Base-by-base conservation (phyloP, 1,140 invertebrate species). In the Hyposmocoma kahamanoa region DNA sequence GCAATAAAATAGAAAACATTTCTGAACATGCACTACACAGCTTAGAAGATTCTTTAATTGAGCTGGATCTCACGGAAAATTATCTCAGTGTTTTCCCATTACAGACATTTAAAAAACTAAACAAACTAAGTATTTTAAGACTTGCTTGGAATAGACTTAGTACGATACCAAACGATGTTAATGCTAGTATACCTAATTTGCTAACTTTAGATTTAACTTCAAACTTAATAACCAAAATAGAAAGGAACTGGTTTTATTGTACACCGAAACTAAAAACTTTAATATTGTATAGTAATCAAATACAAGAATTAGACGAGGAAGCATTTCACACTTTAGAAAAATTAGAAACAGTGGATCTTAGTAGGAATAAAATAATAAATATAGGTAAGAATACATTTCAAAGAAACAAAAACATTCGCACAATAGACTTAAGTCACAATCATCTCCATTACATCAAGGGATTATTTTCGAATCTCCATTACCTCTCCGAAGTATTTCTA, bases 401-500 rank as follows among this genome's bases (percentile, higher is more conserved):
- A 59, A 83, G 83, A 36, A 96, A 96, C 69, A 89, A 90, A 47
- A 90, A 91, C 32, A 81, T 97, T 39, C 88, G 92, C 22, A 95
- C 93, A 0, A 91, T 97, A 56, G 95, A 97, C 73, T 76, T 97
- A 22, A 95, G 94, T 66, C 92, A 95, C 69, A 97, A 97, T 84
- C 95, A 97, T 67, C 88, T 97, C 11, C 95, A 97, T 72, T 90
- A 92, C 48, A 92, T 97, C 1, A 89, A 90, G 22, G 94, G 94
- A 0, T 89, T 96, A 0, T 97, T 97, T 72, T 89, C 92, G 11
- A 91, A 92, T 64, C 78, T 97, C 39, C 90, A 90, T 0, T 91
- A 95, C 48, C 80, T 97, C 1, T 89, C 91, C 26, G 91, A 92
- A 72, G 84, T 97, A 17, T 96, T 96, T 72, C 83, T 97, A n/a